Base-by-base conservation (phyloP, 2,797 vertebrate species). In the Melanotaenia pygmaea region DNA sequence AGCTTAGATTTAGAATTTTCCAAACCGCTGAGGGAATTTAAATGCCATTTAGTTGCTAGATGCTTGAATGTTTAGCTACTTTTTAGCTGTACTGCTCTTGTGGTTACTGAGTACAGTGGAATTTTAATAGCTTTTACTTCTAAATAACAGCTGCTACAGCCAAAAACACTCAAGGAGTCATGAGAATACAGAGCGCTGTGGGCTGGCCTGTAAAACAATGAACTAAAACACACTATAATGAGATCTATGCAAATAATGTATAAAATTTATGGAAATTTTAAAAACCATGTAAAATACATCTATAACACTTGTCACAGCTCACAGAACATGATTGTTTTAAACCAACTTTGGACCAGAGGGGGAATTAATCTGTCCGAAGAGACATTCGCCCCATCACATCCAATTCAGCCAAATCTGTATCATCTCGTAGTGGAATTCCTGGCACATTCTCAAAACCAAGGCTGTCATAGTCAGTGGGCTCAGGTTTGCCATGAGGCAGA, bases 401-500 rank as follows among this genome's bases (percentile, higher is more conserved):
- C 35, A 64, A 66, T 80, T 77, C 71, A 72, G 30, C 40, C 62
- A 64, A 64, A 67, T 79, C 73, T 76, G 40, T 77, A 72, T 69
- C 77, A 78, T 59, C 72, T 69, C 61, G 37, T 40, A 22, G 54
- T 80, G 62, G 54, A 74, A 89, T 80, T 76, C 67, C 53, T 67
- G 70, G 66, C 66, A 72, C 60, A 69, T 71, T 76, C 65, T 64
- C 67, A 84, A 79, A 82, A 60, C 64, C 70, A 72, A 79, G 68
- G 53, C 74, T 81, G 81, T 88, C 82, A 86, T 57, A 60, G 72
- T 63, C 28, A 77, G 70, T 50, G 51, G 75, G 64, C 77, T 81
- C 57, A 78, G 73, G 78, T 80, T 71, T 60, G 73, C 80, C 71
- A 80, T 47, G 63, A 86, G 76, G 81, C 77, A 85, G 68, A 84